Percentiles rank a stretch among this genome's conserved stretches.
Conservation (phyloP, 2,113 vertebrate species). For the Phyllostomus discolor region DNA sequence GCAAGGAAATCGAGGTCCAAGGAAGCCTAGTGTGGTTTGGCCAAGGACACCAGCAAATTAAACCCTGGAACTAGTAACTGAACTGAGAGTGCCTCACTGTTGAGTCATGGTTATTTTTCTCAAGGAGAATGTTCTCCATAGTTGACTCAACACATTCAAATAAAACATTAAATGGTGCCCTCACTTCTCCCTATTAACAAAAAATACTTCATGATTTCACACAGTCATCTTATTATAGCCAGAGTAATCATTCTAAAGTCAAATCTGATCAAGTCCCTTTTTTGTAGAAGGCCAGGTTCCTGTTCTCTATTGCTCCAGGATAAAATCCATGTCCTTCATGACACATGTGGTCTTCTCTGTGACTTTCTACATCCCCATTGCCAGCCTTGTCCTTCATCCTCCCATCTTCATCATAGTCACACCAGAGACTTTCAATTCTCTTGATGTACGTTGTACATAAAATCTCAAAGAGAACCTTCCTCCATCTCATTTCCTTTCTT, state of each 20-base stretch:
- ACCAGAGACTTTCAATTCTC: background rate
- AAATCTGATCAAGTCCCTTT: background rate
- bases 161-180: background rate
- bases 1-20: conserved; percentile 35
- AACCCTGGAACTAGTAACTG: background rate
- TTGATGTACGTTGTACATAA: background rate
- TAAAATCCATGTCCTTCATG: background rate
- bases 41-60: conserved; percentile 19
- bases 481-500: background rate
- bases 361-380: background rate
- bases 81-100: background rate
- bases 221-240: background rate
- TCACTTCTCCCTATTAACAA: background rate
- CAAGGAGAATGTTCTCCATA: background rate
- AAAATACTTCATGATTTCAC: background rate
- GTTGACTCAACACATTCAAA: background rate
- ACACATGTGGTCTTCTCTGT: background rate
- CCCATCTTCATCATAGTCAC: too few species aligned
- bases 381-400: background rate
- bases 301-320: background rate
- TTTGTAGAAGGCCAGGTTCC: background rate
- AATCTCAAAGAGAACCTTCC: background rate
- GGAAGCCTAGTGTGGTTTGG: conserved; percentile 6
- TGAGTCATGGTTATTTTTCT: conserved; percentile 35
- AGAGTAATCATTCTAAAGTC: background rate